Evolutionary conservation across 2,888 invertebrate species (phyloP), one percentile per base, ranked within the genome.

Genomic region (Lepidocyrtinus sp.): DNA sequence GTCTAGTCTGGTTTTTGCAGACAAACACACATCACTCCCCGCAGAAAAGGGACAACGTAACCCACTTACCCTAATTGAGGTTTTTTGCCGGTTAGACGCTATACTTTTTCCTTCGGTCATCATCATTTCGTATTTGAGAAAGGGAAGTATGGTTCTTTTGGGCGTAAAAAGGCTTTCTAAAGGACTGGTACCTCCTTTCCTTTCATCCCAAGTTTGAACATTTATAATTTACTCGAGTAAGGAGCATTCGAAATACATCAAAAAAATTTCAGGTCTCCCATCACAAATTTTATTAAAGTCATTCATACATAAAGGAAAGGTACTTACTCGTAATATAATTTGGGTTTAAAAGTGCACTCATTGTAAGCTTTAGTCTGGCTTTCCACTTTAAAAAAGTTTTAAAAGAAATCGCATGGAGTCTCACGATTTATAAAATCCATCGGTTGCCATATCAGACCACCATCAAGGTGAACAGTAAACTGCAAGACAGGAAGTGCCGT

Each of bases 61-160:
- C 74, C 74, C 74, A 74, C 74, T 74, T 74, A 65, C 67, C 74
- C 74, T 74, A 74, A 74, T 74, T 74, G 64, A 55, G 55, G 55
- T 55, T 55, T 45, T 70, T 72, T 19, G 50, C 27, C 50, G 50
- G 22, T 50, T 25, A 21, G 26, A 26, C 61, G n/a, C 21, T 36
- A 36, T 36, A 36, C 36, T 12, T 36, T 17, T 55, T 55, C 55
- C 55, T 55, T 55, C 17, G 55, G n/a, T 55, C 55, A 55, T 17
- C 55, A n/a, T n/a, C n/a, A n/a, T n/a, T 55, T 17, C 55, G 55
- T 3, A 17, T n/a, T 17, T 15, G 9, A 9, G 2, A 55, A 3
- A n/a, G 55, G 55, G 55, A 55, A 55, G 55, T 55, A 55, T 17
- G 55, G 55, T 55, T 15, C 15, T 55, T 55, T n/a, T 55, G 55